These are phyloP conservation scores for Athalia circularis DNA, from an alignment of 2,888 invertebrate genomes.

Conservation along the genomic window DNA sequence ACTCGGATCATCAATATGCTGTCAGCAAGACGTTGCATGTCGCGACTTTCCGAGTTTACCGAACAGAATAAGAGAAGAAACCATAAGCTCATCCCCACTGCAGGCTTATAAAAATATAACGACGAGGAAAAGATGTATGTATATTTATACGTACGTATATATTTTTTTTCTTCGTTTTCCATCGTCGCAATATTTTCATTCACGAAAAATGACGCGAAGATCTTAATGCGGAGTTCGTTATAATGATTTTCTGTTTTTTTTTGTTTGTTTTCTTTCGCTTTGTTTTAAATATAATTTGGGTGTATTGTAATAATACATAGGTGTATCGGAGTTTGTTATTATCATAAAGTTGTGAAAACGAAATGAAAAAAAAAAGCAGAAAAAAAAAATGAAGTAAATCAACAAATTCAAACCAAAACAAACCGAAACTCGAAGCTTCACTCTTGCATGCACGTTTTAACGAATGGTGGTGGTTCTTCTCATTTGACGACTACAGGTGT, in stretches of 20 bases:
- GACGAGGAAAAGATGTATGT: conserved; percentile 25
- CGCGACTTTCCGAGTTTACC: conserved; percentile 39
- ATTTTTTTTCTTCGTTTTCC: neutral
- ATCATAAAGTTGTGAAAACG: neutral
- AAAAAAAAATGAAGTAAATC: too few relatives aligned
- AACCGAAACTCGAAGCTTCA: conserved; percentile 20
- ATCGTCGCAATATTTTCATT: neutral
- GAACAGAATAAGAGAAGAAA: neutral
- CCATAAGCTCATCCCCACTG: too few relatives aligned
- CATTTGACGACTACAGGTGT: conserved; percentile 34
- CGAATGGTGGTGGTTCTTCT: conserved; percentile 29
- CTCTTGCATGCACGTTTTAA: conserved; percentile 41
- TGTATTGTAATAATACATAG: neutral
- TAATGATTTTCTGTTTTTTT: neutral
- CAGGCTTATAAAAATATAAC: conserved; percentile 1
- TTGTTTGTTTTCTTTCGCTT: neutral
- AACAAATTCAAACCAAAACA: neutral
- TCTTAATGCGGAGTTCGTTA: neutral
- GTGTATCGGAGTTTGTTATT: neutral
- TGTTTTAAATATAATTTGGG: too few relatives aligned
- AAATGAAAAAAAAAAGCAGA: too few relatives aligned
- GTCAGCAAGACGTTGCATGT: conserved; percentile 45
- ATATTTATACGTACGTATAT: conserved; percentile 10
- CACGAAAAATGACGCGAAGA: conserved; percentile 4
- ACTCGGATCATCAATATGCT: conserved; percentile 47